Conservation (phyloP, 64 coral and sea anemone species). For the Porites australiensis region DNA sequence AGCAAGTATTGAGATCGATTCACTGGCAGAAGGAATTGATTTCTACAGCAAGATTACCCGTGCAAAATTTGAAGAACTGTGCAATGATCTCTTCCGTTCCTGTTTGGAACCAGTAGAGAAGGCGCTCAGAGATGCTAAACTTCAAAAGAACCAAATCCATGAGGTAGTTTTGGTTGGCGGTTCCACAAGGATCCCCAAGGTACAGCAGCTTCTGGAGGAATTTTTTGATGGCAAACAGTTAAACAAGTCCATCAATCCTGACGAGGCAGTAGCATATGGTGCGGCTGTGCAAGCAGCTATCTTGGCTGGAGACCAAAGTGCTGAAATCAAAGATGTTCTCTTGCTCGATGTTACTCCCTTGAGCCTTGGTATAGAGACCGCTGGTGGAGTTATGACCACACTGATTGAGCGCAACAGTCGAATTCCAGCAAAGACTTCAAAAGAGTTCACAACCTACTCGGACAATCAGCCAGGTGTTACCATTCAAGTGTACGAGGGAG, state of each 20-base stretch:
- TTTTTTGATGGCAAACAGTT: conserved; percentile 70
- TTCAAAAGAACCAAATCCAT: conserved; percentile 52
- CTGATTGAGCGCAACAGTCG: conserved; percentile 86
- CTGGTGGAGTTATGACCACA: conserved; percentile 86
- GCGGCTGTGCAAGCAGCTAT: conserved; percentile 88
- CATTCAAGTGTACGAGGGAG: conserved; percentile 40
- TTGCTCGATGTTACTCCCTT: conserved; percentile 89
- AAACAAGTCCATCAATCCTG: conserved; percentile 91
- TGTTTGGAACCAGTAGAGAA: conserved; percentile 71
- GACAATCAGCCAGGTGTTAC: conserved; percentile 88
- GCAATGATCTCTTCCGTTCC: conserved; percentile 14
- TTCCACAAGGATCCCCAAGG: conserved; percentile 85
- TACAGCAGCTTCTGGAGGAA: conserved; percentile 49
- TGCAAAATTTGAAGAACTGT: conserved; percentile 78
- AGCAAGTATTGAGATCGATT: conserved; percentile 85
- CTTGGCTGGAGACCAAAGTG: conserved; percentile 68
- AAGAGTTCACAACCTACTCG: conserved; percentile 87
- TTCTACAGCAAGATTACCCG: conserved; percentile 74
- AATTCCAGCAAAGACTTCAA: conserved; percentile 82
- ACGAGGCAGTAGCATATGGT: conserved; percentile 89
- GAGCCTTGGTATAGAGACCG: conserved; percentile 87
- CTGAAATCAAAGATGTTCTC: conserved; percentile 73
- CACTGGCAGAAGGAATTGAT: conserved; percentile 88
- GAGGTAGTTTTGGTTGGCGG: conserved; percentile 88
- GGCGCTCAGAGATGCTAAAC: conserved; percentile 65